Base-by-base conservation (phyloP, 2,113 vertebrate genomes). In the Ceyx margarethae region DNA sequence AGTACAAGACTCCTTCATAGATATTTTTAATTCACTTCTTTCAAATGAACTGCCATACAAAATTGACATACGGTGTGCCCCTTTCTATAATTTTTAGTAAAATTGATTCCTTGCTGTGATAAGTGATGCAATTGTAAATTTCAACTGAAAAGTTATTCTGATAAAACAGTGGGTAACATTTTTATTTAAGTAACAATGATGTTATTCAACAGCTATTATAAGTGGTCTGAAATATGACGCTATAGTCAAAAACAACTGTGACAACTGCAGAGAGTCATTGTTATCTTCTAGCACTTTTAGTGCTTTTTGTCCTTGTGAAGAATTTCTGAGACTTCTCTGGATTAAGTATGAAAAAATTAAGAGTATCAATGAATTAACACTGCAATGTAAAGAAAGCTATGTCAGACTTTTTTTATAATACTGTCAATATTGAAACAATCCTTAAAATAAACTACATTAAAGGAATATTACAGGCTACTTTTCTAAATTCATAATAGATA, bases 101-200 rank as follows among this genome's bases (percentile, higher is more conserved):
- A 97, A 97, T 97, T 91, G 91, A 92, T 97, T 96, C 82, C 97
- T 96, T 96, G 93, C 97, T 98, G 97, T 95, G 97, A 97, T 97
- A 97, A 97, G 93, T 97, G 87, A 67, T 94, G 60, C 57, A 94
- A 92, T 87, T 97, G 89, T 78, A 96, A 97, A 97, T 97, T 97
- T 97, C 80, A 94, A 64, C 69, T 95, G 92, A 95, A 97, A 97
- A 96, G 90, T 78, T 88, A 94, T 95, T 96, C 93, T 94, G 67
- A 91, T 89, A 95, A 96, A 97, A 73, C 95, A 96, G 84, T 95
- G 95, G 94, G 95, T 91, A 93, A 40, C 88, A 23, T 94, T 97
- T 97, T 95, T 95, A 95, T 96, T 97, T 96, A 94, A 97, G 74
- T 69, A 93, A 54, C 18, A 89, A 78, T 95, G 62, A 45, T 87